A percentile compares a stretch with the other conserved stretches of the same genome.
These are phyloP conservation scores for Macropodus opercularis DNA, from an alignment of 2,797 vertebrate genomes.

Conservation along the genomic window DNA sequence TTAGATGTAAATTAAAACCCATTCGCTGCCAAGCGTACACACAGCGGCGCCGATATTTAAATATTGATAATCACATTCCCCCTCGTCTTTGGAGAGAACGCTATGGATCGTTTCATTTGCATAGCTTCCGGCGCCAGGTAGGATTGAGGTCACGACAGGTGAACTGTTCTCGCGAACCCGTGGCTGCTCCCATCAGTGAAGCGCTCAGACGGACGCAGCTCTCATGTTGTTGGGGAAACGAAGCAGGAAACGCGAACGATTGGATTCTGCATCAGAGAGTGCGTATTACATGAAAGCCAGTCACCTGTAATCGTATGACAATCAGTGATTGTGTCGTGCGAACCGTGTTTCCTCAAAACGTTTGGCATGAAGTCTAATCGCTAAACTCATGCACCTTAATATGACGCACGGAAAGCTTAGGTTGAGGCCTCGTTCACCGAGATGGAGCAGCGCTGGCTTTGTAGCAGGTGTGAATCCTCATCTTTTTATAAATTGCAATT, in stretches of 20 bases:
- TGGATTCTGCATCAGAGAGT: slow-evolving; percentile 13
- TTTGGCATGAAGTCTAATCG: no score
- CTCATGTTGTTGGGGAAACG: slow-evolving; percentile 57
- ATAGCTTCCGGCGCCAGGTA: slow-evolving; percentile 22
- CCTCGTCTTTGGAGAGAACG: slow-evolving; percentile 1
- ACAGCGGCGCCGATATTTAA: slow-evolving; percentile 54
- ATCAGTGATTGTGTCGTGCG: no score
- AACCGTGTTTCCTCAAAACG: no score
- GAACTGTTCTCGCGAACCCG: slow-evolving; percentile 42
- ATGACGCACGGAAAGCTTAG: neutral
- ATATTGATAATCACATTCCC: slow-evolving; percentile 57
- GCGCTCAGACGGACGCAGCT: slow-evolving; percentile 49
- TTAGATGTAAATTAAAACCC: slow-evolving; percentile 36
- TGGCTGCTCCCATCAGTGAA: slow-evolving; percentile 62
- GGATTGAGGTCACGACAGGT: slow-evolving; percentile 52
- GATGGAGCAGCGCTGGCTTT: neutral
- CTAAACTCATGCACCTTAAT: neutral
- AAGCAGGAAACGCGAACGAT: slow-evolving; percentile 56
- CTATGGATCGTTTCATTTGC: slow-evolving; percentile 36
- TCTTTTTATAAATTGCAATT: slow-evolving; percentile 27
- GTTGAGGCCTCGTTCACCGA: neutral
- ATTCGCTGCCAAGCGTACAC: slow-evolving; percentile 23
- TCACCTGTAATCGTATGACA: slow-evolving; percentile 37
- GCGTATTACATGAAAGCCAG: neutral
- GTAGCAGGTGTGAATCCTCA: slow-evolving; percentile 24